A percentile compares a stretch with the other conserved stretches of the same genome.
Evolutionary conservation across 1,140 invertebrate genomes (phyloP).

Genomic region (Platorchestia sp.): DNA sequence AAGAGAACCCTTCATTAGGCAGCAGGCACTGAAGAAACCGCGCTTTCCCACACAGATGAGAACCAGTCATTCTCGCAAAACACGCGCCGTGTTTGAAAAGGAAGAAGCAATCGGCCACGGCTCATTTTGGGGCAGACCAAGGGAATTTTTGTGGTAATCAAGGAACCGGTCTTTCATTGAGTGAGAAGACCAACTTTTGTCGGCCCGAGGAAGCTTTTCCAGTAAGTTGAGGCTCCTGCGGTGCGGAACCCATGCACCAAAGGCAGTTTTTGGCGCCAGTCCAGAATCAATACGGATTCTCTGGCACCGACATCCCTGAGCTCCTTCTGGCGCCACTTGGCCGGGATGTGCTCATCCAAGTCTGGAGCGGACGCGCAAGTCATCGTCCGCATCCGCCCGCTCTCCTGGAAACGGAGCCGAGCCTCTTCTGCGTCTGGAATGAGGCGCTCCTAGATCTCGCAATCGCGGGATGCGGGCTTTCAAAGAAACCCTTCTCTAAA

Average conservation of each 20-base stretch:
- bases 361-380: not conserved
- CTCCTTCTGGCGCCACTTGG: constrained; percentile 25
- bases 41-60: not conserved
- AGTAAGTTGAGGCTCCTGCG: not conserved
- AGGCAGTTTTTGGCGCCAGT: constrained; percentile 22
- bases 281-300: constrained; percentile 23
- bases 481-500: not conserved
- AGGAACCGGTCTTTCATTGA: not conserved
- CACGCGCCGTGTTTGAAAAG: not conserved
- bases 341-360: constrained; percentile 10
- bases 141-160: constrained; percentile 1
- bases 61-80: not conserved
- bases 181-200: not conserved
- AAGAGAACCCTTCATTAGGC: not conserved
- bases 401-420: not conserved
- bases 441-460: not conserved
- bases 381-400: not conserved
- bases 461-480: not conserved
- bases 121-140: not conserved
- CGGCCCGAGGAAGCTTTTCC: not conserved
- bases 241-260: constrained; percentile 4
- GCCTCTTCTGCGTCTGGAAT: not conserved
- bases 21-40: not conserved
- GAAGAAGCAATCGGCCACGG: constrained; percentile 4
- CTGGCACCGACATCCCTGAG: constrained; percentile 18